A percentile compares a stretch with the other conserved stretches of the same genome.
Conservation (phyloP, 2,797 vertebrate genomes). For the Scomberomorus guttatus region DNA sequence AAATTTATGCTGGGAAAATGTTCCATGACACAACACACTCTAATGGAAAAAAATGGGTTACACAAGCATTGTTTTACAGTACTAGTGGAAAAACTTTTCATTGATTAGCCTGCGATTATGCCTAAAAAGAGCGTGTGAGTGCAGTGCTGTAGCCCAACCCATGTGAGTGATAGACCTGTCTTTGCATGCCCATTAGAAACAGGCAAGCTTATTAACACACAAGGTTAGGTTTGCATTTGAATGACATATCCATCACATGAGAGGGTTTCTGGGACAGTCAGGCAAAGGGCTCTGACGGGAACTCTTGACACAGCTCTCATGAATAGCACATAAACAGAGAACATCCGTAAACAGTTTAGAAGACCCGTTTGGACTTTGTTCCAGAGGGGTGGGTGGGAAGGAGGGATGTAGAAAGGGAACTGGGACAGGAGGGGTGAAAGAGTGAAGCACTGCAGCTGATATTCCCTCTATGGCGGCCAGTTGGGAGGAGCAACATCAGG, state of each 20-base stretch:
- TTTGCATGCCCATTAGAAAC: constrained; percentile 72
- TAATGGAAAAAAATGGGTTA: constrained; percentile 30
- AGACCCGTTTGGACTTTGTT: constrained; percentile 74
- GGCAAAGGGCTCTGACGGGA: constrained; percentile 62
- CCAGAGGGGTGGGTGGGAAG: constrained; percentile 61
- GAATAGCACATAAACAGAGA: constrained; percentile 79
- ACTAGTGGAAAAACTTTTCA: constrained; percentile 54
- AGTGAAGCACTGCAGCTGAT: constrained; percentile 77
- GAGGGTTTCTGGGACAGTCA: constrained; percentile 51
- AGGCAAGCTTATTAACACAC: constrained; percentile 62
- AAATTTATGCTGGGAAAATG: too few species aligned
- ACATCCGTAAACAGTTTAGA: constrained; percentile 83
- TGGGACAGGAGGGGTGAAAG: constrained; percentile 58
- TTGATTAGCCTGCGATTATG: constrained; percentile 66
- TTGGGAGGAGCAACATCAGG: constrained; percentile 80
- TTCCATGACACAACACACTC: constrained; percentile 53
- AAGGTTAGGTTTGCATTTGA: constrained; percentile 57
- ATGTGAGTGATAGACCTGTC: constrained; percentile 74
- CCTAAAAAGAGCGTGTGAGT: constrained; percentile 57
- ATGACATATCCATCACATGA: constrained; percentile 61
- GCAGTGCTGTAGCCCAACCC: constrained; percentile 73
- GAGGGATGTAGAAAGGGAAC: constrained; percentile 39
- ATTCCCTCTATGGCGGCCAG: constrained; percentile 68
- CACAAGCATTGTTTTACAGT: constrained; percentile 50
- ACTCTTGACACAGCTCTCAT: constrained; percentile 67